Base-by-base conservation (phyloP, 2,888 invertebrate species). In the Notodonta ziczac region DNA sequence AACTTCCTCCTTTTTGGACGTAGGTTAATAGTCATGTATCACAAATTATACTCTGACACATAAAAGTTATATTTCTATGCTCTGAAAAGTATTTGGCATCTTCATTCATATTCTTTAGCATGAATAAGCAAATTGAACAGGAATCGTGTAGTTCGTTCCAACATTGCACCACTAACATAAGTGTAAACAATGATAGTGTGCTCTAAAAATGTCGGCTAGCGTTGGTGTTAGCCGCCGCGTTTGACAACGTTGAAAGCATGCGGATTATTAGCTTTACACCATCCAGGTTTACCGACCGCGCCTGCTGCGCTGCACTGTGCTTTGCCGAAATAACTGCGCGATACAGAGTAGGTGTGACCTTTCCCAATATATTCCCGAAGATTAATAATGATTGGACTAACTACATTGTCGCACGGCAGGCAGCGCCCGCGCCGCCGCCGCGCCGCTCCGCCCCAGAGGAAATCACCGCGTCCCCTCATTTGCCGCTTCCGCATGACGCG, bases 391-490 rank as follows among this genome's bases (percentile, higher is more conserved):
- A 50, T 50, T 50, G 50, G 50, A 9, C 9, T 4, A 8, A 7
- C 5, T 46, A 46, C n/a, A 46, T 46, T n/a, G 50, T 50, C 16
- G 16, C 50, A 50, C 50, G 32, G 13, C 2, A 52, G 13, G 7
- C 52, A 52, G 52, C 32, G 52, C 32, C 24, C 32, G 32, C 32
- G 32, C 13, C 32, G 50, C 16, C 24, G 24, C 24, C 24, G 24
- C 24, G 48, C 16, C 10, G 50, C 24, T n/a, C n/a, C 50, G 32
- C 32, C 63, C 63, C 63, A 16, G 55, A 63, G 63, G 63, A 63
- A 63, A 63, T 63, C 63, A 63, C 56, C 51, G 56, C 52, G 44
- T 13, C 57, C 40, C 58, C 50, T 52, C 52, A 32, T 32, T 16
- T 16, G 16, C 50, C 50, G 50, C 50, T 16, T 50, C 50, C 50